A percentile compares a stretch with the other conserved stretches of the same genome.
phyloP scores from a whole-genome alignment of 2,113 vertebrate species.

The Pseudois nayaur region DNA sequence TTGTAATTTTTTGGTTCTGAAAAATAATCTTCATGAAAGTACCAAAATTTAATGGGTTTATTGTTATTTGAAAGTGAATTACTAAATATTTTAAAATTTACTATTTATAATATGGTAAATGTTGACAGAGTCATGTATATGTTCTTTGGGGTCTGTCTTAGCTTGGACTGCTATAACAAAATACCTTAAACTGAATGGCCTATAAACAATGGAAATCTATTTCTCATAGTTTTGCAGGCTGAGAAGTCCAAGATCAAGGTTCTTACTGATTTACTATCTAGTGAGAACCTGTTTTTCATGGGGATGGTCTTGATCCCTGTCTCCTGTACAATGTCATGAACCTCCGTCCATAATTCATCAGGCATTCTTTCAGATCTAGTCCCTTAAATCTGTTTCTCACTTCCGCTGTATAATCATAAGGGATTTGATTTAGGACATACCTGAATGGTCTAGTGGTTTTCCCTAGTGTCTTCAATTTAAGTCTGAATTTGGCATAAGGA shows the following conservation, averaged over 20 bases:
- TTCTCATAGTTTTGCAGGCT: background rate
- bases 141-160: background rate
- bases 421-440: too few species aligned
- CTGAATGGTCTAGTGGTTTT: too few species aligned
- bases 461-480: too few species aligned
- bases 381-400: too few species aligned
- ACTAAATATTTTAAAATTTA: background rate
- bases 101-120: background rate
- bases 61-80: slow-evolving; percentile 6
- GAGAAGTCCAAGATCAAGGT: background rate
- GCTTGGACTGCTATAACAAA: background rate
- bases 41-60: background rate
- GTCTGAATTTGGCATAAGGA: too few species aligned
- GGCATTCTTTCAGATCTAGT: too few species aligned
- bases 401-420: too few species aligned
- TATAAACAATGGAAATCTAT: background rate
- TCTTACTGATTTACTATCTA: background rate
- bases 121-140: background rate
- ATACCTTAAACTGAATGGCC: background rate
- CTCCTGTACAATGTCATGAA: too few species aligned
- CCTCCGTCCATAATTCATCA: too few species aligned
- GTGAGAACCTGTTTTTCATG: background rate
- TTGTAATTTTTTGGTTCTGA: background rate
- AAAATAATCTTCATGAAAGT: background rate
- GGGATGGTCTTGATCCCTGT: too few species aligned